A percentile compares a stretch with the other conserved stretches of the same genome.
Conservation (phyloP, 2,797 vertebrate species). For the Hyperoplus immaculatus region DNA sequence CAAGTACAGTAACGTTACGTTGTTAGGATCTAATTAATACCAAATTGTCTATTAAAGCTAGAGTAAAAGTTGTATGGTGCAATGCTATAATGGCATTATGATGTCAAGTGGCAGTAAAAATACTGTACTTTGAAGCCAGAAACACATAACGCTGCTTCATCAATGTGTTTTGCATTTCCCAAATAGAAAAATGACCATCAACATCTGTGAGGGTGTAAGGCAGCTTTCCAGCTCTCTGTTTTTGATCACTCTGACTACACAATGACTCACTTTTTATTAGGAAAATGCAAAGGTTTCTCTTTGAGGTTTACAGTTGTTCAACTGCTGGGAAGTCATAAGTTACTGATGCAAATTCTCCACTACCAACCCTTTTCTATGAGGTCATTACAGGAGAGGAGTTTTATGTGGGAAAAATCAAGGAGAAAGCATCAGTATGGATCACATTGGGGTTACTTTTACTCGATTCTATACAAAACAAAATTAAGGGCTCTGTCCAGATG, state of each 20-base stretch:
- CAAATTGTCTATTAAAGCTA: background rate
- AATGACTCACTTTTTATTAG: conserved; percentile 54
- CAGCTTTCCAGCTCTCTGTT: conserved; percentile 49
- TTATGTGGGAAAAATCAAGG: conserved; percentile 21
- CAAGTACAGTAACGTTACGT: background rate
- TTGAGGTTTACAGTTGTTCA: conserved; percentile 48
- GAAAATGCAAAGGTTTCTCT: conserved; percentile 40
- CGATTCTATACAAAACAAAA: background rate
- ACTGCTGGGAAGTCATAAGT: conserved; percentile 26
- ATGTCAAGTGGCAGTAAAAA: conserved; percentile 3
- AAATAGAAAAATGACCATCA: conserved; percentile 17
- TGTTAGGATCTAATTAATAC: background rate
- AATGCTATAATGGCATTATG: background rate
- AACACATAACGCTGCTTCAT: background rate
- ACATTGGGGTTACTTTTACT: background rate
- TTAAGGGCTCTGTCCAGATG: background rate
- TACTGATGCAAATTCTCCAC: conserved; percentile 36
- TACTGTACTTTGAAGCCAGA: background rate
- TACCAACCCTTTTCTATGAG: conserved; percentile 18
- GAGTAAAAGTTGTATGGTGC: background rate
- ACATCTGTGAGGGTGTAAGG: conserved; percentile 11
- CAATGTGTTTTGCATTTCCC: conserved; percentile 3
- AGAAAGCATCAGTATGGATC: conserved; percentile 11
- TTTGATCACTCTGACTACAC: conserved; percentile 54
- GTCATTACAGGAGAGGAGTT: conserved; percentile 26